Conservation (phyloP, 1,140 invertebrate genomes). For the Pogonus chalceus region DNA sequence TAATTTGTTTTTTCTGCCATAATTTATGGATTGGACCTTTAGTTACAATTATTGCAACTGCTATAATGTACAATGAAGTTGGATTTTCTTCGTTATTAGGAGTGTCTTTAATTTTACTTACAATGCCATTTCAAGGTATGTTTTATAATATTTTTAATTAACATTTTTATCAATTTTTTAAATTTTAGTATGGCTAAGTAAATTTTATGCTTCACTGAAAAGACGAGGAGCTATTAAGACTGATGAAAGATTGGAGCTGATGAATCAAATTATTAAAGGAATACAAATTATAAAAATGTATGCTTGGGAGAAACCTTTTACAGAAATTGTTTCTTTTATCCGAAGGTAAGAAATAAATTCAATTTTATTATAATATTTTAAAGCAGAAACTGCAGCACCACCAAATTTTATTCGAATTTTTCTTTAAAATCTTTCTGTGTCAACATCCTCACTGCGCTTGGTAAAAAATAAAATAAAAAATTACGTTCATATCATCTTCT, state of each 20-base stretch:
- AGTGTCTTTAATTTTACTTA: neutral
- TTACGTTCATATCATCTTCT: no score
- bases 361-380: no score
- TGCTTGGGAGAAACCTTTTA: constrained; percentile 72
- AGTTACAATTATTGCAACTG: constrained; percentile 45
- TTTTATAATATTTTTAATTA: constrained; percentile 61
- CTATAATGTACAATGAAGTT: constrained; percentile 61
- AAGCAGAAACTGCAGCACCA: no score
- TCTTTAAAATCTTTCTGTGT: no score
- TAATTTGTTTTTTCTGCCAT: constrained; percentile 37
- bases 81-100: constrained; percentile 62
- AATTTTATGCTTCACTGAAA: constrained; percentile 47
- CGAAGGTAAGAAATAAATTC: constrained; percentile 43
- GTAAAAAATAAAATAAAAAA: no score
- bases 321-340: constrained; percentile 46
- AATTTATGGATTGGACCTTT: constrained; percentile 31
- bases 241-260: constrained; percentile 70
- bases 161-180: no score
- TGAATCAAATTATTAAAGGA: constrained; percentile 72
- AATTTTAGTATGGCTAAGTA: constrained; percentile 53
- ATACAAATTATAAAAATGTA: constrained; percentile 82
- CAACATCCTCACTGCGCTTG: no score
- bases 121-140: constrained; percentile 31
- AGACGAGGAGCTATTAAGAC: constrained; percentile 49
- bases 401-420: no score